Conservation (phyloP, 2,113 vertebrate species). For the Acanthochromis polyacanthus region DNA sequence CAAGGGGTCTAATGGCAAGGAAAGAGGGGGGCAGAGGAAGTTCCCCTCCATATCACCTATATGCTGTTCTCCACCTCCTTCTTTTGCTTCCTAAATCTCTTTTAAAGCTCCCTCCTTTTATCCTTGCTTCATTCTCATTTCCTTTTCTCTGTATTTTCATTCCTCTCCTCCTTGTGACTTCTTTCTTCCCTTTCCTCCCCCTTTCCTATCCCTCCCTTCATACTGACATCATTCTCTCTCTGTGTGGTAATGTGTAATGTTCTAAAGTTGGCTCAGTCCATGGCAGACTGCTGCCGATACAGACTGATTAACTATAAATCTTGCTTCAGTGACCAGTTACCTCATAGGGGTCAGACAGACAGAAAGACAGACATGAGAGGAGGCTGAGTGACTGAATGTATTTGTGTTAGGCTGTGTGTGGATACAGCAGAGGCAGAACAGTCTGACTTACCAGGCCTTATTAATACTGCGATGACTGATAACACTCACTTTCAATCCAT, state of each 20-base stretch:
- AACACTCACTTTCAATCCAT: conserved; percentile 87
- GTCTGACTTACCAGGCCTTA: conserved; percentile 86
- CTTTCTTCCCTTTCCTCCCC: conserved; percentile 7
- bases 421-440: conserved; percentile 86
- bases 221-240: conserved; percentile 67
- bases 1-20: conserved; percentile 53
- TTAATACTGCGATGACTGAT: conserved; percentile 91
- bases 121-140: not conserved
- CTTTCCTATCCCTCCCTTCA: conserved; percentile 40
- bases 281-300: conserved; percentile 74
- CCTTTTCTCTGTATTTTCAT: not conserved
- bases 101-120: not conserved
- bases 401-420: conserved; percentile 71
- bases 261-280: conserved; percentile 71
- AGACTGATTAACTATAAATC: conserved; percentile 81
- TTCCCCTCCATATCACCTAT: conserved; percentile 23
- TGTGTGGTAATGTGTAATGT: conserved; percentile 71
- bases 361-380: conserved; percentile 57
- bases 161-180: not conserved
- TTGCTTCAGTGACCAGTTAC: conserved; percentile 71
- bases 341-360: conserved; percentile 64
- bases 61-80: conserved; percentile 28
- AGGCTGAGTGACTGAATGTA: conserved; percentile 49
- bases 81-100: conserved; percentile 1
- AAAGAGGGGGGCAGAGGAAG: conserved; percentile 22